phyloP scores from a whole-genome alignment of 2,888 invertebrate genomes.

The Hypena proboscidalis region DNA sequence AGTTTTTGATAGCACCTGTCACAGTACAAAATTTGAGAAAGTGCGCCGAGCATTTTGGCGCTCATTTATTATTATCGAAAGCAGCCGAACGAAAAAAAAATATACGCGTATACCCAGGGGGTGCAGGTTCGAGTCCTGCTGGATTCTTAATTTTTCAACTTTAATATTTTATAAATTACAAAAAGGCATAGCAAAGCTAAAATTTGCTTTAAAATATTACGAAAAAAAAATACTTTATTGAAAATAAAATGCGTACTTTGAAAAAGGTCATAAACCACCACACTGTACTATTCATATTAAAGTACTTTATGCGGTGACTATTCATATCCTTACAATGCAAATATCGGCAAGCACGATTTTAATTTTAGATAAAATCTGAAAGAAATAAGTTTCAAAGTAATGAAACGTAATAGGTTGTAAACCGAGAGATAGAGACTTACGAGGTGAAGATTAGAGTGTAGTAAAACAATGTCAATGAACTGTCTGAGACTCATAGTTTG shows the following conservation, averaged over 20 bases:
- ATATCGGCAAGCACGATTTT: slow-evolving; percentile 41
- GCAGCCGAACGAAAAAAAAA: no score
- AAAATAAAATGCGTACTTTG: not conserved
- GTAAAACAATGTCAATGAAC: not conserved
- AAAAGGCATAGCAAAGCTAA: no score
- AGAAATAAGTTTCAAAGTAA: slow-evolving; percentile 32
- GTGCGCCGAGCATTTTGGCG: no score
- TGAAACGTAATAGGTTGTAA: slow-evolving; percentile 15
- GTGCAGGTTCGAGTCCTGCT: no score
- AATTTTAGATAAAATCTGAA: slow-evolving; percentile 46
- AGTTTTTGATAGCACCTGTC: no score
- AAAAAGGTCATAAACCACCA: not conserved
- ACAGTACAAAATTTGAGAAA: no score
- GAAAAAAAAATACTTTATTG: not conserved
- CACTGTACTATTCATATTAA: slow-evolving; percentile 1
- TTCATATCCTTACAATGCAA: slow-evolving; percentile 9
- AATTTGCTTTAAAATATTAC: no score
- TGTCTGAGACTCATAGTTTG: no score
- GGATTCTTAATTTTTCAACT: no score
- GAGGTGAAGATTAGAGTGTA: slow-evolving; percentile 8
- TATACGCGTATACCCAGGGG: no score
- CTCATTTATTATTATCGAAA: no score
- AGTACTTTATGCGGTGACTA: slow-evolving; percentile 7
- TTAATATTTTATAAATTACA: no score
- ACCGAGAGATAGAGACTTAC: slow-evolving; percentile 4